These are phyloP conservation scores for Scylla paramamosain DNA, from an alignment of 1,140 invertebrate species.

Conservation along the genomic window DNA sequence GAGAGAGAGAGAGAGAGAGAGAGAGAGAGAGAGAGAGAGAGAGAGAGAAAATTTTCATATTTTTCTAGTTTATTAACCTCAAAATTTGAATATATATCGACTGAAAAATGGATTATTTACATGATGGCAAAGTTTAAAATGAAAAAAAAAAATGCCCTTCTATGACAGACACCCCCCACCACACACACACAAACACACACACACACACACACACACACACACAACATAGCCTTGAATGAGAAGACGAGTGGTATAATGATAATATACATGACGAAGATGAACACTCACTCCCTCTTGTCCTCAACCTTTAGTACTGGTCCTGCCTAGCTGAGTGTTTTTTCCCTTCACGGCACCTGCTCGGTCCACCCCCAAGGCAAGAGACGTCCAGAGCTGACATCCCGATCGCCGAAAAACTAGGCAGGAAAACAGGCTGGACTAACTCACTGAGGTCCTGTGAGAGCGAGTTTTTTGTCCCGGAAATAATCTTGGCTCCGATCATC, in stretches of 20 bases:
- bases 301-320: background rate
- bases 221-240: no score
- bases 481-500: background rate
- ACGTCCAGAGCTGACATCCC: constrained; percentile 59
- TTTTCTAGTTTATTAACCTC: no score
- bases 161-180: no score
- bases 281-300: background rate
- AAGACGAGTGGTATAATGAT: no score
- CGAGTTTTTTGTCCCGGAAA: background rate
- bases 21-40: background rate
- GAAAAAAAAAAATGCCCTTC: no score
- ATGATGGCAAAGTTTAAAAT: no score
- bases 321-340: background rate
- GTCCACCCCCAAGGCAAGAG: constrained; percentile 43
- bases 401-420: constrained; percentile 59
- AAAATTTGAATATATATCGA: no score
- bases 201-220: no score
- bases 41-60: background rate
- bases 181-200: no score
- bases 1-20: background rate
- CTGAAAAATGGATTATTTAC: no score
- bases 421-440: constrained; percentile 15
- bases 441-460: background rate
- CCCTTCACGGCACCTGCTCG: background rate
- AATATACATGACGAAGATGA: no score